Base-by-base conservation (phyloP, 2,888 invertebrate genomes). In the Chymomyza amoena region DNA sequence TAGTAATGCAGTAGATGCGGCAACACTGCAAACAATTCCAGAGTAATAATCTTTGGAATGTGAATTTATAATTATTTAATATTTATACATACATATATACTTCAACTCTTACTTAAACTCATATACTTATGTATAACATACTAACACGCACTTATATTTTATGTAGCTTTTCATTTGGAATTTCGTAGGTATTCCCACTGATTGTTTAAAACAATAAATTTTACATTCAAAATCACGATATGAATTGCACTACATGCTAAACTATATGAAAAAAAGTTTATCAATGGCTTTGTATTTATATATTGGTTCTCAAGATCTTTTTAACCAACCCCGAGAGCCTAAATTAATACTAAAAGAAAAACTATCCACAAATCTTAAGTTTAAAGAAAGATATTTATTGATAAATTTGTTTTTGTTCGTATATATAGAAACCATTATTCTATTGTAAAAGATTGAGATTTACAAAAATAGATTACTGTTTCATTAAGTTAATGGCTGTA, bases 11-110 rank as follows among this genome's bases (percentile, higher is more conserved):
- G 57, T 72, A 15, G 84, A 85, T 50, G 66, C 64, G 39, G 69
- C 81, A 67, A 83, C 90, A 54, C 81, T 91, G 75, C 78, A 85
- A 70, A 87, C 90, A 84, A 91, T 91, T 91, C 91, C 90, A 81
- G 91, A 92, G 78, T 91, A 91, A 76, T 90, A 80, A 80, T 63
- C 15, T 52, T 18, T 50, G 50, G 66, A 66, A 9, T 6, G 16
- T 18, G 10, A 66, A 28, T 61, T 13, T 36, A 36, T 16, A 32
- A 61, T 10, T 36, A 36, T 52, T 36, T 32, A 52, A 54, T 45
- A 59, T 52, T 13, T 45, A 13, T 63, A 64, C 51, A 70, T 39
- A 64, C 28, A 64, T 54, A 70, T 39, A 64, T 36, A 62, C 39
- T 51, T 61, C n/a, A 69, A 54, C n/a, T n/a, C n/a, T n/a, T n/a